Evolutionary conservation across 2,113 vertebrate species (phyloP).

Genomic region (Neotragus moschatus): DNA sequence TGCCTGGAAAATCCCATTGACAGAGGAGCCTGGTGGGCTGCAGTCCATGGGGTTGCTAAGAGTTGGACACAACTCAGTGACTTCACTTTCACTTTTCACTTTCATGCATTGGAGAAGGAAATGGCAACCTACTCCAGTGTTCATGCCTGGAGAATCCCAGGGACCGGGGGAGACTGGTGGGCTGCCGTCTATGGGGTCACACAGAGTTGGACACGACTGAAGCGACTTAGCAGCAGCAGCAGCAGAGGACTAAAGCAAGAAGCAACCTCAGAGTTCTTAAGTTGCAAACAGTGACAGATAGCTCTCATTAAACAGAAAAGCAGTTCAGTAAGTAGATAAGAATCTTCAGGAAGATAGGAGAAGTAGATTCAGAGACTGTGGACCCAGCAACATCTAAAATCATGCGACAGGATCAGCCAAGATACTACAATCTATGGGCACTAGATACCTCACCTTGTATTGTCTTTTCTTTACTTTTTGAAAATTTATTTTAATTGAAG

Average conservation of each 20-base stretch:
- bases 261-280: neutral
- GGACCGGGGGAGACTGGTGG: too few species aligned
- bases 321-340: neutral
- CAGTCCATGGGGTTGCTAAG: too few species aligned
- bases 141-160: too few species aligned
- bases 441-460: neutral
- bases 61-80: too few species aligned
- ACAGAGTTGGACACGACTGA: too few species aligned
- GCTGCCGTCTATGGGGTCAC: too few species aligned
- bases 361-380: neutral
- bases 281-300: neutral
- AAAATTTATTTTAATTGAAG: neutral
- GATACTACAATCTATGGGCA: neutral
- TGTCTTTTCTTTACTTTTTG: neutral
- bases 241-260: neutral
- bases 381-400: neutral
- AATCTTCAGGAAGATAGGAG: neutral
- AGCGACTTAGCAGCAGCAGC: too few species aligned
- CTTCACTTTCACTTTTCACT: too few species aligned
- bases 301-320: neutral
- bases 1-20: too few species aligned
- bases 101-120: too few species aligned
- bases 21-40: too few species aligned
- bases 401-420: neutral
- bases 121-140: too few species aligned